Evolutionary conservation across 2,888 invertebrate species (phyloP), one percentile per base, ranked within the genome.

Genomic region (Gastracanthus pulcherrimus): DNA sequence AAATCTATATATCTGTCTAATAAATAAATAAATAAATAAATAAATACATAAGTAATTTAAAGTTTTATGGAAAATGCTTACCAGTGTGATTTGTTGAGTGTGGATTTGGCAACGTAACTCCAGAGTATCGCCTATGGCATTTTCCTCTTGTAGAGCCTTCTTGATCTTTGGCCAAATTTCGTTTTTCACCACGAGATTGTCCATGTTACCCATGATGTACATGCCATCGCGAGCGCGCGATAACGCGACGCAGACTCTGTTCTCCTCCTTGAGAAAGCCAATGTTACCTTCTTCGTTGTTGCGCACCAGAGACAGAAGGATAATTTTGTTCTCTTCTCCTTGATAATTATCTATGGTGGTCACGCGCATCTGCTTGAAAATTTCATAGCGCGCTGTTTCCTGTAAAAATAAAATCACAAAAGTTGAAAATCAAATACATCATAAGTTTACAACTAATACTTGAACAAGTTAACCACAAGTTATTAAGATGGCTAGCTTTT

Each of bases 291-390:
- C 23, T 29, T 48, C 77, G 29, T 77, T 77, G 34, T 69, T 77
- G 1, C 77, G 69, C 0, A 77, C 77, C 2, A 77, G 51, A 41
- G 77, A 77, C n/a, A 77, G 34, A 26, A 77, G 48, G 19, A 77
- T 69, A 34, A 70, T 70, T 31, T 31, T 58, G 29, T 70, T 77
- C 45, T 77, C 70, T 48, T 77, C 77, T 11, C 77, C 77, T 62
- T 77, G 77, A 60, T 19, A 77, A 60, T 77, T 77, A 36, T 77
- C 77, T 3, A 77, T 60, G 3, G 77, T 77, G 9, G 69, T 77
- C 1, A 70, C 48, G 2, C 41, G 13, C 7, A 77, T 19, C 3
- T 77, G 2, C 45, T 69, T 26, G 0, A 77, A 16, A 13, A 11
- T 7, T 1, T 13, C 4, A 29, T 70, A 13, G 2, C 34, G 26